Percentiles rank a stretch among this genome's conserved stretches.
Evolutionary conservation across 2,113 vertebrate species (phyloP).

Genomic region (Hyperoodon ampullatus): DNA sequence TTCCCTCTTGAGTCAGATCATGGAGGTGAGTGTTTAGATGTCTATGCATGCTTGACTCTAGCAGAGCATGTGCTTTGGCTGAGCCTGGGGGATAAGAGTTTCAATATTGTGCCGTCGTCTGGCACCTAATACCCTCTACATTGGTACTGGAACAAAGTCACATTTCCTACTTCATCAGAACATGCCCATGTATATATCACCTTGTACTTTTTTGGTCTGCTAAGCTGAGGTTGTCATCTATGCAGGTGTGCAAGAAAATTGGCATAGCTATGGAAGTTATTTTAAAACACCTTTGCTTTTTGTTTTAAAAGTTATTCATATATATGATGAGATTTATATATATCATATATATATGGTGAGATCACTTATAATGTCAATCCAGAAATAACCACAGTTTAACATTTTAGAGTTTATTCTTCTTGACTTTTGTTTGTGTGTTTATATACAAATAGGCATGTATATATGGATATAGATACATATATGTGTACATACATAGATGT

Average conservation of each 20-base stretch:
- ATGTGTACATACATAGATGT: not conserved
- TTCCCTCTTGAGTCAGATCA: not conserved
- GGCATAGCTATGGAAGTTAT: not conserved
- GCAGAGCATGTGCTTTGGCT: not conserved
- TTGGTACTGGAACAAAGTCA: not conserved
- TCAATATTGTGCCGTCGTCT: constrained; percentile 6
- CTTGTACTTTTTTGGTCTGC: not conserved
- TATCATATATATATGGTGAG: not conserved
- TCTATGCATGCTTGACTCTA: not conserved
- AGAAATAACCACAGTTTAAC: constrained; percentile 1
- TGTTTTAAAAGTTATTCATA: not conserved
- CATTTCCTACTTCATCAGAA: not conserved
- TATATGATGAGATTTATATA: not conserved
- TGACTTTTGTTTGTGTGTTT: not conserved
- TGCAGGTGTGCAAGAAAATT: constrained; percentile 6
- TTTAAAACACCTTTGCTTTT: not conserved
- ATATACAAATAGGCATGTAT: not conserved
- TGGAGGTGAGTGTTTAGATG: not conserved
- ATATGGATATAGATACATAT: not conserved
- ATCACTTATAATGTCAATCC: not conserved
- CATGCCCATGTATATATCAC: not conserved
- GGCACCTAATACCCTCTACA: not conserved
- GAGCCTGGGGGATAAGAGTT: not conserved
- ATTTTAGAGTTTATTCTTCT: constrained; percentile 6
- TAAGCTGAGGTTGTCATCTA: not conserved